These are phyloP conservation scores for Spilosoma lubricipeda DNA, from an alignment of 2,888 invertebrate species.

Conservation along the genomic window DNA sequence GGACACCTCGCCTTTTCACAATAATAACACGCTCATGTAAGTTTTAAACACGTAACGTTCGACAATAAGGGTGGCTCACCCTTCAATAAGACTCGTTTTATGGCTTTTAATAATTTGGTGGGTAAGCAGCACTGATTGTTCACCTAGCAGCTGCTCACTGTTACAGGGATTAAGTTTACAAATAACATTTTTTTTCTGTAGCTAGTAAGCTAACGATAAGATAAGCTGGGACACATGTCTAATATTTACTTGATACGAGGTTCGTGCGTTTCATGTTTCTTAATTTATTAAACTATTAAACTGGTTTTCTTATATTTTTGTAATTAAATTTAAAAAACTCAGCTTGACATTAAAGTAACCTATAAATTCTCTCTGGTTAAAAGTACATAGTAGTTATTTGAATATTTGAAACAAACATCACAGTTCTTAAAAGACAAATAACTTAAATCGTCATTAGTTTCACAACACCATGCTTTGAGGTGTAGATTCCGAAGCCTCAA, in stretches of 20 bases:
- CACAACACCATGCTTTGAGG: slow-evolving; percentile 28
- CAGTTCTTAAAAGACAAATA: slow-evolving; percentile 29
- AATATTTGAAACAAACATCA: slow-evolving; percentile 13
- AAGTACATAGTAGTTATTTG: not conserved
- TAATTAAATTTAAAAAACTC: not conserved
- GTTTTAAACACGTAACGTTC: slow-evolving; percentile 77
- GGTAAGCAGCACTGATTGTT: slow-evolving; percentile 84
- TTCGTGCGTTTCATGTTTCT: slow-evolving; percentile 12
- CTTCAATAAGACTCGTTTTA: slow-evolving; percentile 83
- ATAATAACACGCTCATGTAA: slow-evolving; percentile 80
- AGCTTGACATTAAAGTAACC: no score
- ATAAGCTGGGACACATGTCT: slow-evolving; percentile 50
- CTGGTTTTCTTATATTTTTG: not conserved
- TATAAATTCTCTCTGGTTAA: not conserved
- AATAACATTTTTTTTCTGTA: slow-evolving; percentile 65
- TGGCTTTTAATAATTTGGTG: slow-evolving; percentile 85
- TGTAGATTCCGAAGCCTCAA: slow-evolving; percentile 32
- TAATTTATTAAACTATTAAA: not conserved
- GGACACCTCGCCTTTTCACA: slow-evolving; percentile 71
- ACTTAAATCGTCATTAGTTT: slow-evolving; percentile 28
- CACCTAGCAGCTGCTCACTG: slow-evolving; percentile 77
- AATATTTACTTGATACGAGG: slow-evolving; percentile 50
- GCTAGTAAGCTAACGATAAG: slow-evolving; percentile 66
- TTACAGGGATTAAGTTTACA: slow-evolving; percentile 74
- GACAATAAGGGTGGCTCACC: slow-evolving; percentile 82